Percentiles rank a stretch among this genome's conserved stretches.
Conservation (phyloP, 2,113 vertebrate genomes). For the Brevimyrus niger region DNA sequence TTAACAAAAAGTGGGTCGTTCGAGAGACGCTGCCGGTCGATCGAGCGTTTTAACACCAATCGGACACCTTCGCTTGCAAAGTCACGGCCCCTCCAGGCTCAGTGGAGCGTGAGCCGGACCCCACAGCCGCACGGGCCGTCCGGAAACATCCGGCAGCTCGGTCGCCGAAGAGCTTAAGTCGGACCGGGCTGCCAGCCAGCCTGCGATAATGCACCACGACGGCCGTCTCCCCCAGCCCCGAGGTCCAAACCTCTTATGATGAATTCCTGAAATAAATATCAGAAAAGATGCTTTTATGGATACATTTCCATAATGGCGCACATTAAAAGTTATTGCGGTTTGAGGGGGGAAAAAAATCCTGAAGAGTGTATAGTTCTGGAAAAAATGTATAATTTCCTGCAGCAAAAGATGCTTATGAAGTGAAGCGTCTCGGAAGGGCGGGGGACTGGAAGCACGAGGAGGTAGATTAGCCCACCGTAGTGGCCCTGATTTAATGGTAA, state of each 20-base stretch:
- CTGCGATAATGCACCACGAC: not conserved
- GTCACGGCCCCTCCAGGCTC: not conserved
- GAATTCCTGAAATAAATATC: conserved; percentile 11
- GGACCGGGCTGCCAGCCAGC: not conserved
- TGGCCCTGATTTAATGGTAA: not conserved
- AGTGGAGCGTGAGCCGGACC: not conserved
- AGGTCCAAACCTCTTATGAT: conserved; percentile 5
- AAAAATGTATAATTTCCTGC: not conserved
- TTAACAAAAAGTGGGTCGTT: not conserved
- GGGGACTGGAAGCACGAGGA: not conserved
- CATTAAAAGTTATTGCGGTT: conserved; percentile 8
- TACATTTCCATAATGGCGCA: conserved; percentile 11
- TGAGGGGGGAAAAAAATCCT: not conserved
- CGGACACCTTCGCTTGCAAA: not conserved
- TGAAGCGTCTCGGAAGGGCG: not conserved
- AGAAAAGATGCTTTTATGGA: not conserved
- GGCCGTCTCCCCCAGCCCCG: not conserved
- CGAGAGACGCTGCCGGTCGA: not conserved
- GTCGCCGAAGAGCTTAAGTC: not conserved
- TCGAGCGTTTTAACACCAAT: too few species aligned
- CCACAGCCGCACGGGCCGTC: not conserved
- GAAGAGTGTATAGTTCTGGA: not conserved
- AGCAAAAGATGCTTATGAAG: conserved; percentile 7
- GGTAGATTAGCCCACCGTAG: not conserved
- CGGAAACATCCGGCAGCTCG: not conserved